Base-by-base conservation (phyloP, 2,888 invertebrate species). In the Melanargia galathea region DNA sequence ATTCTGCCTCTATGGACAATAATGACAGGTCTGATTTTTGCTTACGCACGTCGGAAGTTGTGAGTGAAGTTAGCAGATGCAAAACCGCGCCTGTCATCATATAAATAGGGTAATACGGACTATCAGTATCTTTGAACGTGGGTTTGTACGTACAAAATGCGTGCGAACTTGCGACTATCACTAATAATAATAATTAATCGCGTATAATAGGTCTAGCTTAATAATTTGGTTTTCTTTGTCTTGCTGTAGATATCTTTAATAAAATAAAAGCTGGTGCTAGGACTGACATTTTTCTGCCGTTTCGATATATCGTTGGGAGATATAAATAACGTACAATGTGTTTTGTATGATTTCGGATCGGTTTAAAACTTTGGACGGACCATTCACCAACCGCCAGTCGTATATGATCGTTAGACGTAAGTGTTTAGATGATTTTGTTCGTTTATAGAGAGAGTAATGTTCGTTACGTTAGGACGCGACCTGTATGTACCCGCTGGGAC, bases 401-500 rank as follows among this genome's bases (percentile, higher is more conserved):
- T 30, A 16, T 80, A 79, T n/a, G n/a, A n/a, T 80, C 73, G 65
- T 56, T 81, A 80, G 79, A 73, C 67, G 68, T 86, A 86, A 85
- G 86, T 79, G 83, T 86, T 84, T 81, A 80, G 81, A 78, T 75
- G 77, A 72, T 33, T n/a, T n/a, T n/a, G n/a, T n/a, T 52, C 35
- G 33, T 63, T 61, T 76, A 79, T 77, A 75, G 77, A 79, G 76
- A 79, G 38, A 49, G 60, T 77, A 76, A 75, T 75, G 75, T 75
- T 75, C 71, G 75, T 77, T 74, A 73, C 73, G 77, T 60, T 77
- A 75, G 75, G 72, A 69, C 70, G 70, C 72, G 71, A 70, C 76
- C 74, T 72, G 43, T 58, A 73, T 70, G 43, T 43, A 73, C n/a
- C n/a, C n/a, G n/a, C 70, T 77, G 90, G 90, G 90, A 90, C 90